Base-by-base conservation (phyloP, 2,113 vertebrate species). In the Aegypius monachus region DNA sequence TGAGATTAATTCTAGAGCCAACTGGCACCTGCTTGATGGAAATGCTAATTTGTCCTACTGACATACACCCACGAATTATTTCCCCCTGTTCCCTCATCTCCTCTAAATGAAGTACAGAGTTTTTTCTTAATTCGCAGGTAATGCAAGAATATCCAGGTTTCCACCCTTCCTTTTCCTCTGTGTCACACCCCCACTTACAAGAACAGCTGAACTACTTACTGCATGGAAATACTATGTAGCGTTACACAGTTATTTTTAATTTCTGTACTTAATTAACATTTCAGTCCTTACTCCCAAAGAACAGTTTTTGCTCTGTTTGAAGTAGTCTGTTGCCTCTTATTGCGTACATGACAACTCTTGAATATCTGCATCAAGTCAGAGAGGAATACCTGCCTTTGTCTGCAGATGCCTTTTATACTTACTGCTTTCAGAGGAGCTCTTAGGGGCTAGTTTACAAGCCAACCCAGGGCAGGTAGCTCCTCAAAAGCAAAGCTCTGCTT, bases 71-170 rank as follows among this genome's bases (percentile, higher is more conserved):
- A 92, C 86, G 22, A 73, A 91, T 70, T 86, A 92, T 67, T 88
- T 92, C 71, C 81, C 59, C 59, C 32, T 8, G 13, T 73, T 93
- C 50, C 71, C 65, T 92, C 70, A 65, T 38, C 86, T 84, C 72
- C 77, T 70, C 48, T 77, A 87, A 91, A 89, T 32, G 83, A 81
- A 89, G 63, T 6, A 40, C 1, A 42, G 58, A 78, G 58, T 13
- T 81, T 65, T 89, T 65, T 85, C 70, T 84, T 68, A 95, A 90
- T 90, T 75, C 91, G 70, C 91, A 97, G 94, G 95, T 96, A 85
- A 65, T 40, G 50, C 56, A 79, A 74, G 80, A 92, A 59, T 11
- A 91, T 62, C 56, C 86, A 91, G 66, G 65, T 71, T 94, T 72
- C 91, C 91, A 88, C 93, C 95, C 92, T 97, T 96, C 95, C 91